Base-by-base conservation (phyloP, 2,888 invertebrate genomes). In the Apomyelois bistriatella region DNA sequence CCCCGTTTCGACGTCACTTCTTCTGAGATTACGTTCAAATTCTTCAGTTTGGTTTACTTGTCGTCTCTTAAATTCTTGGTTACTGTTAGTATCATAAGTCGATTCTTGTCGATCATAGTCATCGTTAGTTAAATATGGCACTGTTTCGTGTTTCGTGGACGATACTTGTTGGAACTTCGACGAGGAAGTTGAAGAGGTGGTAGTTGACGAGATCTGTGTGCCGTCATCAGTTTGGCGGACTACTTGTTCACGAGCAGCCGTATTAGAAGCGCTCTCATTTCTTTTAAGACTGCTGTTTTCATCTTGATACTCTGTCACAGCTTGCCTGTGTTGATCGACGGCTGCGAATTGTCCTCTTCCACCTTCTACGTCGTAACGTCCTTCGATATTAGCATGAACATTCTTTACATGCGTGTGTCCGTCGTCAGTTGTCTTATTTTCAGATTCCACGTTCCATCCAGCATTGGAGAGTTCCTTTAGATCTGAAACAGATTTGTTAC, bases 401-500 rank as follows among this genome's bases (percentile, higher is more conserved):
- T 92, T 90, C 46, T 91, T 91, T 46, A 92, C 90, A 59, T 91
- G 92, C 3, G 92, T 93, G 68, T 92, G 92, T 0, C 94, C 94
- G 69, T 94, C 94, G 55, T 92, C 90, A 41, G 92, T 93, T 1
- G 90, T 90, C 73, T 90, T 92, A 57, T 93, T 92, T 53, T 93
- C 92, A 5, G 93, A 91, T 62, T 93, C 91, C 46, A 94, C 92
- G 70, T 93, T 93, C 94, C 94, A 94, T 48, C 94, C 94, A 42
- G 92, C 92, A 58, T 92, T 86, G 36, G 89, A 86, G 41, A 85
- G 77, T 67, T 85, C 87, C 62, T 86, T 82, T 63, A 89, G 70
- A 76, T 90, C 91, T 91, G 85, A 0, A 83, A 85, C 36, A 52
- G 52, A 60, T 60, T 6, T 28, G 8, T 12, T 0, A 6, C 3